Evolutionary conservation across 2,797 vertebrate species (phyloP).

Genomic region (Pristis pectinata): DNA sequence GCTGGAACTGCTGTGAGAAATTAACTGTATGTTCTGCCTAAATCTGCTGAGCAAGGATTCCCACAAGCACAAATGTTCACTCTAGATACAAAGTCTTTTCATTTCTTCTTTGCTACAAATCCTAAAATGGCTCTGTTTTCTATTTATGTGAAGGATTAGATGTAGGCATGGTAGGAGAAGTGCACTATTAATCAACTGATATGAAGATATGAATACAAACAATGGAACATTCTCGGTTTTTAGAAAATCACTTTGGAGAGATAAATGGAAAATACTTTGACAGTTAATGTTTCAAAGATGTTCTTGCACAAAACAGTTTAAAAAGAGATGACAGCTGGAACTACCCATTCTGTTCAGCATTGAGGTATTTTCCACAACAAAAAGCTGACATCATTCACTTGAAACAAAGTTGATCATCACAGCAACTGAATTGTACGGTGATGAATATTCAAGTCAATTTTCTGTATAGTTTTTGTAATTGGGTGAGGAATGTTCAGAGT

Average conservation of each 20-base stretch:
- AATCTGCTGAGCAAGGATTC: neutral
- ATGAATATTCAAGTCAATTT: neutral
- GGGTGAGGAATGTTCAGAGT: neutral
- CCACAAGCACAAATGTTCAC: neutral
- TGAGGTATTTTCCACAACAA: neutral
- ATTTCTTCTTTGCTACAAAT: neutral
- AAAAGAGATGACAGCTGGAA: neutral
- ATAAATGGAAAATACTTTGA: neutral
- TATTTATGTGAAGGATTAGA: neutral
- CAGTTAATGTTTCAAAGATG: neutral
- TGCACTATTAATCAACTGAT: neutral
- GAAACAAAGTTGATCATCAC: neutral
- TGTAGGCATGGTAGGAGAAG: too few relatives aligned
- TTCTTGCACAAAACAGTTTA: neutral
- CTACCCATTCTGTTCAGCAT: neutral
- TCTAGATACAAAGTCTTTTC: neutral
- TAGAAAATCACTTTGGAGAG: too few relatives aligned
- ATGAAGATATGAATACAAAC: neutral
- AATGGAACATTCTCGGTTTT: too few relatives aligned
- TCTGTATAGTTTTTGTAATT: neutral
- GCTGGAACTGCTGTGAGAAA: neutral
- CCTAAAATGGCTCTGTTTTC: neutral
- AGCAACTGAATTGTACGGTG: neutral
- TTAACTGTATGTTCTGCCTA: neutral
- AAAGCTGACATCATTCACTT: neutral